Percentiles rank a stretch among this genome's conserved stretches.
Conservation (phyloP, 2,797 vertebrate species). For the Limnodromus scolopaceus region DNA sequence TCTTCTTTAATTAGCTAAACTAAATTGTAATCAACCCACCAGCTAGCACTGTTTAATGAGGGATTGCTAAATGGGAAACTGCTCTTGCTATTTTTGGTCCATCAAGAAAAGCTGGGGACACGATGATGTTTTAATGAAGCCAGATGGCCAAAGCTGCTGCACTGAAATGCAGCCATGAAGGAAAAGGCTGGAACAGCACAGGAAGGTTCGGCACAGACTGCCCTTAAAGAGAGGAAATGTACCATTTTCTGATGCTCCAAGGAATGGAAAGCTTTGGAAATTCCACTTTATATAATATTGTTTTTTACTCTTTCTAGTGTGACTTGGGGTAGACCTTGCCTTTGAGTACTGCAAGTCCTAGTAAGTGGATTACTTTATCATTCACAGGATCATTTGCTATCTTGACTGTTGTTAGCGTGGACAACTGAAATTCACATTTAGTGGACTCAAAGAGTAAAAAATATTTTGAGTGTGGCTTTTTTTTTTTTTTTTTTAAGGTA, state of each 20-base stretch:
- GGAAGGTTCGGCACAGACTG: background rate
- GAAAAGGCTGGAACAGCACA: background rate
- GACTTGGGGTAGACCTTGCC: background rate
- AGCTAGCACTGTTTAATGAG: background rate
- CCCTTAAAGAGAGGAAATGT: background rate
- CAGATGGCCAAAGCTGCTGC: conserved; percentile 35
- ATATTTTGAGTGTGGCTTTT: background rate
- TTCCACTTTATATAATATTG: background rate
- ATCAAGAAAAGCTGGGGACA: background rate
- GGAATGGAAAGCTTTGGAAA: background rate
- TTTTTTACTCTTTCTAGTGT: background rate
- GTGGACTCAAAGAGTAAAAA: background rate
- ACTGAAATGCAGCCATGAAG: background rate
- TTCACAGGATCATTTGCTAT: background rate
- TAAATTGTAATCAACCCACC: background rate
- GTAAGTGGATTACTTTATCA: background rate
- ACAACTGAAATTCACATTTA: background rate
- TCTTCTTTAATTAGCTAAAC: conserved; percentile 30
- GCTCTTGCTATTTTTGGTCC: conserved; percentile 19
- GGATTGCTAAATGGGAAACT: background rate
- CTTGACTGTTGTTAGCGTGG: background rate
- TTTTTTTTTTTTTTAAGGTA: background rate
- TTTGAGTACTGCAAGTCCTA: background rate
- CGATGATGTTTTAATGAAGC: background rate
- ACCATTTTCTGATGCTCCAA: background rate